These are phyloP conservation scores for Luehdorfia chinensis DNA, from an alignment of 1,140 invertebrate genomes.

Conservation along the genomic window DNA sequence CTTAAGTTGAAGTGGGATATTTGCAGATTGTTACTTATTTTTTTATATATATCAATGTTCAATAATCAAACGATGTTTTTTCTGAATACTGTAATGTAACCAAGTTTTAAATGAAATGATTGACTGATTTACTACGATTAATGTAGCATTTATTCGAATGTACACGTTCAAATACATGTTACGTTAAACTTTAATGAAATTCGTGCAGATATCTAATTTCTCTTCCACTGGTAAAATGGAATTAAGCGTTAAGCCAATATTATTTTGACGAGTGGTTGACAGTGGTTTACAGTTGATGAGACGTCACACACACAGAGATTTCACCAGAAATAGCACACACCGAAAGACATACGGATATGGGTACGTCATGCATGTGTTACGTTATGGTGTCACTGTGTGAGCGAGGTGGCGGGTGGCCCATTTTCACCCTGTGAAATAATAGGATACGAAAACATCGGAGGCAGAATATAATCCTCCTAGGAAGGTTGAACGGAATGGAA, in stretches of 20 bases:
- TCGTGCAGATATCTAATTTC: slow-evolving; percentile 48
- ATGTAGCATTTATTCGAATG: no score
- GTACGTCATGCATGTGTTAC: slow-evolving; percentile 8
- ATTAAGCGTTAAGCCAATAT: slow-evolving; percentile 60
- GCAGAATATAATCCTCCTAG: slow-evolving; percentile 73
- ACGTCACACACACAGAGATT: slow-evolving; percentile 39
- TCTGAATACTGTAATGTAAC: no score
- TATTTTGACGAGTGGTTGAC: slow-evolving; percentile 72
- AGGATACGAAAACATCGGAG: slow-evolving; percentile 75
- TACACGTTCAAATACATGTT: no score
- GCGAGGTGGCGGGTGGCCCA: slow-evolving; percentile 72
- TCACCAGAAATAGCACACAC: slow-evolving; percentile 32
- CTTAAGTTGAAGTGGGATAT: no score
- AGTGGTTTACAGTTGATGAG: slow-evolving; percentile 67
- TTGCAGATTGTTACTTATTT: no score
- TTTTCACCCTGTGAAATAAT: slow-evolving; percentile 76
- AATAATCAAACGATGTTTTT: no score
- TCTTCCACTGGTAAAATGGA: slow-evolving; percentile 39
- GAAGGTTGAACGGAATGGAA: slow-evolving; percentile 69
- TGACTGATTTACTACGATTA: no score
- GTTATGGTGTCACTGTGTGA: slow-evolving; percentile 47
- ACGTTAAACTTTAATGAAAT: slow-evolving; percentile 47
- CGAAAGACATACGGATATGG: slow-evolving; percentile 23
- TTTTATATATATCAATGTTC: no score
- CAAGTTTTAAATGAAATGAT: no score